These are phyloP conservation scores for Prunella fulvescens DNA, from an alignment of 2,113 vertebrate genomes.

Conservation along the genomic window DNA sequence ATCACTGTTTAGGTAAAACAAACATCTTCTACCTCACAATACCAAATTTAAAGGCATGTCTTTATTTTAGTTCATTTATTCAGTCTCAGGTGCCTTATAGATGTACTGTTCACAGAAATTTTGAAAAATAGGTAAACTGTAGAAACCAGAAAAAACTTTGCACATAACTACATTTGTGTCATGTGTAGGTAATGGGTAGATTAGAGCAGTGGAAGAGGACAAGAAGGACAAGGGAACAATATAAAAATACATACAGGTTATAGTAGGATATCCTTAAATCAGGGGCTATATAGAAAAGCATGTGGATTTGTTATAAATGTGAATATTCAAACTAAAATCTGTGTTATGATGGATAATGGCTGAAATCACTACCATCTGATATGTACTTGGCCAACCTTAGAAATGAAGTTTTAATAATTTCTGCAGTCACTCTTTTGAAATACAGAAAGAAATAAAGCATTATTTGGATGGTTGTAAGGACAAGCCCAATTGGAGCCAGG, in stretches of 20 bases:
- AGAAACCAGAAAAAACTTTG: not conserved
- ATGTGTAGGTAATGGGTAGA: fast-evolving
- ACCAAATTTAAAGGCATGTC: not conserved
- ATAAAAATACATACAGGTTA: not conserved
- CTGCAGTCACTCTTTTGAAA: not conserved
- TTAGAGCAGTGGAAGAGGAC: not conserved
- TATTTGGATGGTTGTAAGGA: not conserved
- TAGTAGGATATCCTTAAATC: not conserved
- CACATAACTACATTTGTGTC: not conserved
- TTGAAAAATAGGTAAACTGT: not conserved
- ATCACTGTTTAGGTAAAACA: not conserved
- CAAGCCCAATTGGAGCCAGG: not conserved
- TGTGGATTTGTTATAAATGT: not conserved
- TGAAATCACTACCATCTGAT: not conserved
- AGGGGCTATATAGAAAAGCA: not conserved
- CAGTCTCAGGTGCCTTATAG: not conserved
- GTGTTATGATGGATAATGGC: not conserved
- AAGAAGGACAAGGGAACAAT: not conserved
- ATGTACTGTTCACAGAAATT: not conserved
- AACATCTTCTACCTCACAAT: not conserved
- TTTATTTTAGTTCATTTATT: not conserved
- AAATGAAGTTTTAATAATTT: not conserved
- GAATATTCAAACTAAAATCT: not conserved
- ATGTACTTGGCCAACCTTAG: not conserved
- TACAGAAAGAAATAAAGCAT: not conserved